Percentiles rank a stretch among this genome's conserved stretches.
These are phyloP conservation scores for Clarias macrocephalus DNA, from an alignment of 2,113 vertebrate genomes.

Conservation along the genomic window DNA sequence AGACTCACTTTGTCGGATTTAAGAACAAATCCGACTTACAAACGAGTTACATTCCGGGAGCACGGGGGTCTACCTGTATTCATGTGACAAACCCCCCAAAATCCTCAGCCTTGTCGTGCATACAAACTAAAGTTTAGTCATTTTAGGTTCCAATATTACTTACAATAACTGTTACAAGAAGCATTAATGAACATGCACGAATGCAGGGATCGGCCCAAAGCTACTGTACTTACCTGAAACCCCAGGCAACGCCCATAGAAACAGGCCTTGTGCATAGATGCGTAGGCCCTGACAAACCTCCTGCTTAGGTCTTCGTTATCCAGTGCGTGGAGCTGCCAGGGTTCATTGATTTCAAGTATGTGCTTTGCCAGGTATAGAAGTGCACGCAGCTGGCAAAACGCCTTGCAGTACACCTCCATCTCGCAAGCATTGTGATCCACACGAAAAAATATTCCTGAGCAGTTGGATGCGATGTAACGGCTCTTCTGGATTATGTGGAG, in stretches of 20 bases:
- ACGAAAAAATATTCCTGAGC: slow-evolving; percentile 81
- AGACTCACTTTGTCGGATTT: too few species aligned
- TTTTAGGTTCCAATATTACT: neutral
- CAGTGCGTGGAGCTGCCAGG: slow-evolving; percentile 76
- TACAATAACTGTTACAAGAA: slow-evolving; percentile 3
- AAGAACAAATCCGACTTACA: too few species aligned
- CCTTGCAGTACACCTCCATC: slow-evolving; percentile 83
- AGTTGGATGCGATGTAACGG: slow-evolving; percentile 80
- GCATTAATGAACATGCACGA: neutral
- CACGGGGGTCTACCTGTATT: neutral
- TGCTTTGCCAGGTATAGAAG: slow-evolving; percentile 82
- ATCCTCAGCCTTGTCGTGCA: slow-evolving; percentile 61
- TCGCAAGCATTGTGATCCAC: slow-evolving; percentile 81
- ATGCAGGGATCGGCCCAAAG: slow-evolving; percentile 40
- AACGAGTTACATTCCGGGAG: too few species aligned
- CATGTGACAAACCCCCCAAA: neutral
- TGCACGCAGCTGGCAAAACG: slow-evolving; percentile 85
- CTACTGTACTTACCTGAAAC: slow-evolving; percentile 78
- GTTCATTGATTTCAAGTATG: slow-evolving; percentile 75
- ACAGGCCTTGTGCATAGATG: slow-evolving; percentile 88
- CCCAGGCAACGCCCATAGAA: slow-evolving; percentile 91
- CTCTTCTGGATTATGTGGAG: slow-evolving; percentile 82
- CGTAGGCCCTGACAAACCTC: slow-evolving; percentile 81
- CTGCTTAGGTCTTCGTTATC: slow-evolving; percentile 70
- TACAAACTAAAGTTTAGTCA: slow-evolving; percentile 48